Conservation (phyloP, 2,113 vertebrate genomes). For the Xiphorhynchus elegans region DNA sequence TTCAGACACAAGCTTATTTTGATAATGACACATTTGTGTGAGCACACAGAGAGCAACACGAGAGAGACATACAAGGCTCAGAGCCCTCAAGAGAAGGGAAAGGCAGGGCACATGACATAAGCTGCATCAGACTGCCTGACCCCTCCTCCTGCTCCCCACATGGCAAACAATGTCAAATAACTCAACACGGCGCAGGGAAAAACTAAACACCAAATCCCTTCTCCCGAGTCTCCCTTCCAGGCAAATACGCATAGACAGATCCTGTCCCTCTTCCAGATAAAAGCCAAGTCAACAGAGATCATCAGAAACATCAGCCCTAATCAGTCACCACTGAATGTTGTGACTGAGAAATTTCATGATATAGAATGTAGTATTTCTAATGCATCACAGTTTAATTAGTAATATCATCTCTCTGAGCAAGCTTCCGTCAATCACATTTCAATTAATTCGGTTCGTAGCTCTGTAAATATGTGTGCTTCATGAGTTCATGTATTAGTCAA, state of each 20-base stretch:
- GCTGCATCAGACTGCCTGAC: not conserved
- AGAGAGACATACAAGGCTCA: not conserved
- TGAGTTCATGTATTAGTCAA: not conserved
- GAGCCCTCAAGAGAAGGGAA: not conserved
- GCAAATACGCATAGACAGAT: not conserved
- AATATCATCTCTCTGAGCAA: constrained; percentile 44
- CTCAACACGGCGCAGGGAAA: fast-evolving
- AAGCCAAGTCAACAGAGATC: not conserved
- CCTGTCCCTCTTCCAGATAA: not conserved
- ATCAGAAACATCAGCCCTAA: not conserved
- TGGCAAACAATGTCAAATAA: not conserved
- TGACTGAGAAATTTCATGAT: not conserved
- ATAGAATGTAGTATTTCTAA: constrained; percentile 45
- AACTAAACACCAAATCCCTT: not conserved
- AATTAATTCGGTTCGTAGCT: constrained; percentile 36
- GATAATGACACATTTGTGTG: not conserved
- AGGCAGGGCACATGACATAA: not conserved
- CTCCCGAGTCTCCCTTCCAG: not conserved
- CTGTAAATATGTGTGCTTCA: constrained; percentile 13
- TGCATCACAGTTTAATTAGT: constrained; percentile 57
- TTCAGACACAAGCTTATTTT: not conserved
- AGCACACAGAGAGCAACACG: not conserved
- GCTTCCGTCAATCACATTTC: constrained; percentile 13
- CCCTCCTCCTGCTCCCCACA: not conserved
- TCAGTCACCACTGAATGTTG: not conserved